A percentile compares a stretch with the other conserved stretches of the same genome.
phyloP scores from a whole-genome alignment of 2,797 vertebrate genomes.

The Eulemur albifrons region DNA sequence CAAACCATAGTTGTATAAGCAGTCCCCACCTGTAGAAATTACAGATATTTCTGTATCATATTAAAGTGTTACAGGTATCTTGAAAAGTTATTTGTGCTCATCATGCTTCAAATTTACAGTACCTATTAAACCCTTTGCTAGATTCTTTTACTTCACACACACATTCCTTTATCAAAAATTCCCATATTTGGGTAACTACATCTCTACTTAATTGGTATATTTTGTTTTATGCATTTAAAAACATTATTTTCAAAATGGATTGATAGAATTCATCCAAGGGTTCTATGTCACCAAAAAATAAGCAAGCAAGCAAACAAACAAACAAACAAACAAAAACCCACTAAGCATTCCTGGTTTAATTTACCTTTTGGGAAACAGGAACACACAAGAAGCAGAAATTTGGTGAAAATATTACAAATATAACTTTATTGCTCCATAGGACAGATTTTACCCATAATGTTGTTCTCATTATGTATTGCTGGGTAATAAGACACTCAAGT shows the following conservation, averaged over 20 bases:
- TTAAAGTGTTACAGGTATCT: background rate
- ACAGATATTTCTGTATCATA: background rate
- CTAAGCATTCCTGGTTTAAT: background rate
- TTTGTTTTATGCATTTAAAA: slow-evolving; percentile 3
- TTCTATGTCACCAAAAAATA: background rate
- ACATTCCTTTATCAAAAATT: background rate
- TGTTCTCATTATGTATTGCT: background rate
- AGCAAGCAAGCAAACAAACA: background rate
- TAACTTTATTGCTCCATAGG: background rate
- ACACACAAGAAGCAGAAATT: background rate
- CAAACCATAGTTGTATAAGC: background rate
- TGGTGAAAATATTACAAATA: background rate
- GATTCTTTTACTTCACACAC: background rate
- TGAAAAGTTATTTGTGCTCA: background rate
- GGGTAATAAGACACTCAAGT: background rate
- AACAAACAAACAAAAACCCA: background rate
- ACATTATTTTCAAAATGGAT: background rate
- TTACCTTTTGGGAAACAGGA: background rate
- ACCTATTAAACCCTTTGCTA: background rate
- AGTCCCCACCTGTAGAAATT: background rate
- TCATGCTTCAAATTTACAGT: background rate
- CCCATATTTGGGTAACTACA: background rate
- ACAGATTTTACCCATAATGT: background rate
- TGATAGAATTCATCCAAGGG: background rate
- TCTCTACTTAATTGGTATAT: background rate